These are phyloP conservation scores for Plemyria rubiginata DNA, from an alignment of 2,888 invertebrate species.

Conservation along the genomic window DNA sequence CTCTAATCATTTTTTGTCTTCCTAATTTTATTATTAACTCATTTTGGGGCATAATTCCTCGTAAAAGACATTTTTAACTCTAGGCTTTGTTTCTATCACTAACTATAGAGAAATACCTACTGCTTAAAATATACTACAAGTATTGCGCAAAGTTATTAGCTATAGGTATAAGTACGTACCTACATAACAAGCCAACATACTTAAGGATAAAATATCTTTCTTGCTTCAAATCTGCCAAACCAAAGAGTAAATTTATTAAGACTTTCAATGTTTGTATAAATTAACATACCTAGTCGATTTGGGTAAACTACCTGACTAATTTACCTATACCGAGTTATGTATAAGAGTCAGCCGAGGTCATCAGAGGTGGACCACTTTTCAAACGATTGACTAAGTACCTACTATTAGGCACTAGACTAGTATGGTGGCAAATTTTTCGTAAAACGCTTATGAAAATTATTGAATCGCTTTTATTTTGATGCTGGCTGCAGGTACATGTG, in stretches of 20 bases:
- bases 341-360: no score
- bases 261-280: no score
- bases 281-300: no score
- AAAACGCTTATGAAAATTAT: neutral
- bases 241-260: constrained; percentile 41
- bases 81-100: constrained; percentile 48
- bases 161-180: neutral
- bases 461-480: neutral
- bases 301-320: no score
- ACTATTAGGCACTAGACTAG: no score
- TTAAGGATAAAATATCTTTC: constrained; percentile 3
- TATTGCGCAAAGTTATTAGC: constrained; percentile 49
- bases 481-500: neutral
- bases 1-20: constrained; percentile 71
- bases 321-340: no score
- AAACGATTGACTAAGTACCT: no score
- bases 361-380: no score
- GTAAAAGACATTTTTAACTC: constrained; percentile 78
- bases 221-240: constrained; percentile 3
- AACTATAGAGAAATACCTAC: constrained; percentile 53
- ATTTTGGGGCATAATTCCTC: constrained; percentile 80
- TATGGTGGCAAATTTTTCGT: neutral
- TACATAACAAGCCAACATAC: neutral
- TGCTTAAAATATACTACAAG: constrained; percentile 54
- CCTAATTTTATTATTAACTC: constrained; percentile 63